Base-by-base conservation (phyloP, 2,888 invertebrate species). In the Hyposoter didymator region DNA sequence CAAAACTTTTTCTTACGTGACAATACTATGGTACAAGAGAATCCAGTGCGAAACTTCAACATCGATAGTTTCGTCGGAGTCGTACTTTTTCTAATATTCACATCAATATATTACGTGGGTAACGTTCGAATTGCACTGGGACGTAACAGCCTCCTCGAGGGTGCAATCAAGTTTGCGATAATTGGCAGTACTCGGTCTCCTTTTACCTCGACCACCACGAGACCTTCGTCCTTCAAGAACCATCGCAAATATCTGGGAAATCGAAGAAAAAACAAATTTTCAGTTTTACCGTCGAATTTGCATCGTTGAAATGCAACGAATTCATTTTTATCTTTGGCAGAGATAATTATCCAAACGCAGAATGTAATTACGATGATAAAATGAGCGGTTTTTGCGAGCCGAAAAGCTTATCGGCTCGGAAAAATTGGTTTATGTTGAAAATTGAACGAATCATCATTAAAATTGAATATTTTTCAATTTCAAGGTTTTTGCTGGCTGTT, bases 91-190 rank as follows among this genome's bases (percentile, higher is more conserved):
- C 59, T 43, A 49, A 1, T 45, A 64, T 32, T 64, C 10, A 47
- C 22, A 43, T 94, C 93, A 95, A 93, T 95, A 95, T 92, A 95
- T 95, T 79, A 95, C 94, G 91, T 95, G 94, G 52, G 95, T 95
- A 52, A 95, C 94, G 87, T 95, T 95, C 88, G 95, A 94, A 87
- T 94, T 95, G 88, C 95, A 95, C 52, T 95, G 94, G 0, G 96
- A 96, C 5, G 95, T 95, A 62, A 96, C 95, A 49, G 96, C 96
- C 93, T 96, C 96, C 92, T 96, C 96, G 84, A 96, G 94, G 89
- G 95, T 96, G 87, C 95, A 95, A 90, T 96, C 96, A 80, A 96
- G 94, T 91, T 96, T 96, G 79, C 95, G 95, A 90, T 96, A 96
- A 89, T 95, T 95, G 0, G 96, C 95, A 2, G 96, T 95, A 90